phyloP scores from a whole-genome alignment of 2,113 vertebrate genomes.

The Triplophysa dalaica region DNA sequence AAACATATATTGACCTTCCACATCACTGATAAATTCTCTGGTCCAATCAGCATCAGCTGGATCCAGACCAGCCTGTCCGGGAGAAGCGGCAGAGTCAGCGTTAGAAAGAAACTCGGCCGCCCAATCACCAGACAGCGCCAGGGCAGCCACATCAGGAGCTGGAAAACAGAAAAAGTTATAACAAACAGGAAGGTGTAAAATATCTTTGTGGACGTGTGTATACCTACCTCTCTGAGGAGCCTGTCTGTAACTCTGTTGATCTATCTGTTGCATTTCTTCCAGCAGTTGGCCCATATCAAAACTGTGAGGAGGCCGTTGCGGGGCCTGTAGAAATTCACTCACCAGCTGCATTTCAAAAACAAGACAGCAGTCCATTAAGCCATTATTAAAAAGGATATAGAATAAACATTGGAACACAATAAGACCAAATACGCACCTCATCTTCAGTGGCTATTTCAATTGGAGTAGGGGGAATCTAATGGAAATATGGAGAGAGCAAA shows the following conservation, averaged over 20 bases:
- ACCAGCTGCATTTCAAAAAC: constrained; percentile 78
- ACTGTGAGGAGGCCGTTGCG: constrained; percentile 87
- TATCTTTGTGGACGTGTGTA: not conserved
- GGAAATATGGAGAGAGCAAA: constrained; percentile 2
- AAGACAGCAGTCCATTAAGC: not conserved
- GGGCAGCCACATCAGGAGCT: constrained; percentile 95
- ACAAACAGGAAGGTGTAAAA: not conserved
- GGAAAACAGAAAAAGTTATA: constrained; percentile 15
- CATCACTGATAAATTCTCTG: constrained; percentile 94
- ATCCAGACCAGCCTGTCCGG: constrained; percentile 73
- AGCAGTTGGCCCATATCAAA: constrained; percentile 98
- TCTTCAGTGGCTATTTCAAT: constrained; percentile 89
- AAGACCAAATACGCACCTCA: constrained; percentile 77
- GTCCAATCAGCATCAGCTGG: constrained; percentile 93
- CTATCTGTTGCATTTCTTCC: constrained; percentile 99
- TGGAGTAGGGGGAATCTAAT: constrained; percentile 85
- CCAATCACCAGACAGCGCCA: constrained; percentile 96
- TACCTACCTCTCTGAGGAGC: constrained; percentile 92
- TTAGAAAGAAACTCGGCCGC: constrained; percentile 87
- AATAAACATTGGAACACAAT: not conserved
- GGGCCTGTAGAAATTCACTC: constrained; percentile 90
- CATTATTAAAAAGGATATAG: not conserved
- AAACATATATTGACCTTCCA: constrained; percentile 77
- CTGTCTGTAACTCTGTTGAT: constrained; percentile 91
- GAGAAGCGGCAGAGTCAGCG: constrained; percentile 74